Percentiles rank a stretch among this genome's conserved stretches.
phyloP scores from a whole-genome alignment of 1,140 invertebrate genomes.

The Neotoxoptera formosana region DNA sequence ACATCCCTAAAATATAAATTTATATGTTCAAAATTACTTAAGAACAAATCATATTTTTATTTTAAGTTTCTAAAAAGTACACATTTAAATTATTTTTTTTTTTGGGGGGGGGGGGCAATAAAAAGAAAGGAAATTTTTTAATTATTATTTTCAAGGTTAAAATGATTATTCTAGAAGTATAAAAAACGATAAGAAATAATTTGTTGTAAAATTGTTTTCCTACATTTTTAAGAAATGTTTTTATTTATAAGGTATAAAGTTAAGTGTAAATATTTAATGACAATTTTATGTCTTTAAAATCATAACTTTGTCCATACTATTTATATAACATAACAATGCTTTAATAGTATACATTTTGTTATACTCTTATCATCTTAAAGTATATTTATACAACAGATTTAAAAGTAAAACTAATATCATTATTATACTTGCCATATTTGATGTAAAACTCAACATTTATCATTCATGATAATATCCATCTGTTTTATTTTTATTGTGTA shows the following conservation, averaged over 20 bases:
- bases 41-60: neutral
- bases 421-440: neutral
- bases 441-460: neutral
- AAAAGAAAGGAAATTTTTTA: neutral
- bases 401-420: neutral
- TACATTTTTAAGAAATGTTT: neutral
- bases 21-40: neutral
- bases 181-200: neutral
- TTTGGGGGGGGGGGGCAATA: neutral
- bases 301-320: neutral
- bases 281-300: neutral
- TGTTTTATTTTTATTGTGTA: neutral
- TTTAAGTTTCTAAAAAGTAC: neutral
- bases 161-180: neutral
- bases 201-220: neutral
- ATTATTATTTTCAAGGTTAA: constrained; percentile 2
- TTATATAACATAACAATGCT: neutral
- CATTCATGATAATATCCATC: neutral
- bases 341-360: neutral
- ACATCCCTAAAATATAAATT: neutral
- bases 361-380: neutral
- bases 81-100: neutral
- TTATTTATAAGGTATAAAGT: too few relatives aligned
- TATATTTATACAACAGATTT: neutral
- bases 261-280: neutral